Percentiles rank a stretch among this genome's conserved stretches.
These are phyloP conservation scores for Nesospiza acunhae DNA, from an alignment of 2,113 vertebrate species.

Conservation along the genomic window DNA sequence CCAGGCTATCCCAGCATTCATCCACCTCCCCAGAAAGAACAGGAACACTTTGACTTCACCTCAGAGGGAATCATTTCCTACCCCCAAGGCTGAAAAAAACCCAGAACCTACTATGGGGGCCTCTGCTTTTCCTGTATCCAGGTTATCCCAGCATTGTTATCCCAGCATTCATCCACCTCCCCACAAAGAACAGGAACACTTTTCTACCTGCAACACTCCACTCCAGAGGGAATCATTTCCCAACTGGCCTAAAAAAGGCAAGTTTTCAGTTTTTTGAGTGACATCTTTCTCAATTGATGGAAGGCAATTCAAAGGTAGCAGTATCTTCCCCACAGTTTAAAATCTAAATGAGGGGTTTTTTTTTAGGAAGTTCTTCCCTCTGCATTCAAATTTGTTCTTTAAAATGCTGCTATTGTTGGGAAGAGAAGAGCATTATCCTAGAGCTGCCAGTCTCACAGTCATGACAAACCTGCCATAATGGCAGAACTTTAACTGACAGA, in stretches of 20 bases:
- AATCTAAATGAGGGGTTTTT: not conserved
- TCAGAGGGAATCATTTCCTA: not conserved
- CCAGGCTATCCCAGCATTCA: not conserved
- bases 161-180: not conserved
- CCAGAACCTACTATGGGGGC: not conserved
- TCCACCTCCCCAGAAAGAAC: not conserved
- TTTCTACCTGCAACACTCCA: not conserved
- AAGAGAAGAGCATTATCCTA: not conserved
- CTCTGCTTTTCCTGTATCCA: not conserved
- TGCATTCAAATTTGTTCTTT: conserved; percentile 18
- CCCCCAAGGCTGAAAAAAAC: not conserved
- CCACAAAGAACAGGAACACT: not conserved
- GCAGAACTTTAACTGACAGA: not conserved
- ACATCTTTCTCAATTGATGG: not conserved
- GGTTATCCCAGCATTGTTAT: not conserved
- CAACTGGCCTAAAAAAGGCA: not conserved
- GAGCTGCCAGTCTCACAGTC: not conserved
- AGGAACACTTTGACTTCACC: not conserved
- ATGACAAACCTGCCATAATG: not conserved
- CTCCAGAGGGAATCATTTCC: not conserved
- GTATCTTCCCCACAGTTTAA: not conserved
- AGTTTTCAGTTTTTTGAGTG: not conserved
- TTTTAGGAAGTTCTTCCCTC: not conserved
- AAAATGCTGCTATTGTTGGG: conserved; percentile 4
- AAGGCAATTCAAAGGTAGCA: not conserved